These are phyloP conservation scores for Odontamblyopus rebecca DNA, from an alignment of 2,797 vertebrate species.

Conservation along the genomic window DNA sequence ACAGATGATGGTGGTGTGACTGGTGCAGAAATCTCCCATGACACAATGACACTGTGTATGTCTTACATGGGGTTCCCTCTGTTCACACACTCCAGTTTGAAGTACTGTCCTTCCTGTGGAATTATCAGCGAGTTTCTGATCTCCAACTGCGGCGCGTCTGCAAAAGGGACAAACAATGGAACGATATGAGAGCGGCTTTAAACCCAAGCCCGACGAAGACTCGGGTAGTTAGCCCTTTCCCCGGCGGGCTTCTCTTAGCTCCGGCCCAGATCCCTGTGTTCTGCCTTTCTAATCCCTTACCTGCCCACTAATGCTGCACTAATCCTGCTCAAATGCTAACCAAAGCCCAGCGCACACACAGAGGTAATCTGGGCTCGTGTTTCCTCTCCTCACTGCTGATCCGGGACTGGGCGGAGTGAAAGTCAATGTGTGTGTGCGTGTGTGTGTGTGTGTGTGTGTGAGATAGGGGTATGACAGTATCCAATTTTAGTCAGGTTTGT, in stretches of 20 bases:
- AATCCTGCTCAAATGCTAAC: conserved; percentile 69
- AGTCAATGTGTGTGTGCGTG: neutral
- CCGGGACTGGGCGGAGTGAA: conserved; percentile 34
- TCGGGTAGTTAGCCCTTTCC: conserved; percentile 49
- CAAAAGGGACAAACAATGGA: conserved; percentile 33
- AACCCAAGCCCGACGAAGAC: conserved; percentile 39
- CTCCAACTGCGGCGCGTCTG: conserved; percentile 94
- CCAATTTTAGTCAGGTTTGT: neutral
- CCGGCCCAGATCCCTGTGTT: conserved; percentile 47
- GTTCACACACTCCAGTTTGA: conserved; percentile 96
- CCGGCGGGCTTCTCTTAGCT: conserved; percentile 53
- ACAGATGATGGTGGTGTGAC: too few relatives aligned
- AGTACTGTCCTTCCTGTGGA: conserved; percentile 96
- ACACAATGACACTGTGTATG: neutral
- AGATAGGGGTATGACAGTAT: neutral
- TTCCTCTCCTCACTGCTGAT: conserved; percentile 52
- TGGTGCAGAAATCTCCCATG: neutral
- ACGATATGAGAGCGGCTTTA: conserved; percentile 26
- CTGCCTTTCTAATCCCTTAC: conserved; percentile 70
- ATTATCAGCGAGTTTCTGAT: conserved; percentile 89
- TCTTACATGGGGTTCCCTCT: conserved; percentile 99
- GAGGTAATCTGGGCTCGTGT: conserved; percentile 62
- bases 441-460: too few relatives aligned
- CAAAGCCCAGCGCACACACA: conserved; percentile 55
- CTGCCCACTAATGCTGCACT: conserved; percentile 70